Evolutionary conservation across 1,140 invertebrate species (phyloP).

Genomic region (Aphaenogaster floridana): DNA sequence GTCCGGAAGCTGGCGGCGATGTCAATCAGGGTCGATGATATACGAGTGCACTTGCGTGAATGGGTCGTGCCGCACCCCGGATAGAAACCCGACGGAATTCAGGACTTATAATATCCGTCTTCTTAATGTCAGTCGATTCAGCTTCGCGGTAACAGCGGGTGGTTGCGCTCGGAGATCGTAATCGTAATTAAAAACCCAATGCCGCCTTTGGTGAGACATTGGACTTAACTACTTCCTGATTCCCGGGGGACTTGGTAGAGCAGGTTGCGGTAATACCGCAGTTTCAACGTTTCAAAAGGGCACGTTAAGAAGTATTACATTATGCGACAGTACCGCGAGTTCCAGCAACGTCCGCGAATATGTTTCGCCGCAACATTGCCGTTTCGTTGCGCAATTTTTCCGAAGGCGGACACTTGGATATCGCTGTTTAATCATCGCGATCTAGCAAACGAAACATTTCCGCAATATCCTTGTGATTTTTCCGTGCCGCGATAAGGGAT

Average conservation of each 20-base stretch:
- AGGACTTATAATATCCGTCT: background rate
- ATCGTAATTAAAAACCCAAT: constrained; percentile 24
- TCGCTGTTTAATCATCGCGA: background rate
- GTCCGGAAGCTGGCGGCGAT: background rate
- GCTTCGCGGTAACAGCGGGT: background rate
- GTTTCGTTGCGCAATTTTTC: background rate
- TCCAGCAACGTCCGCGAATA: background rate
- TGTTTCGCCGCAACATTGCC: background rate
- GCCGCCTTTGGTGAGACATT: too few species aligned
- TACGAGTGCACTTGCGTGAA: background rate
- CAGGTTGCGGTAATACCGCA: constrained; percentile 3
- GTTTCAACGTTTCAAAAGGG: background rate
- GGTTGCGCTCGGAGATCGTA: background rate
- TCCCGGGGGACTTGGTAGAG: background rate
- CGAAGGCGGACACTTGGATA: too few species aligned
- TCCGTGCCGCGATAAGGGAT: background rate
- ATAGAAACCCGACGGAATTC: background rate
- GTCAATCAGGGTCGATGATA: background rate
- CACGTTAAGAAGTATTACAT: background rate
- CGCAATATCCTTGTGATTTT: background rate
- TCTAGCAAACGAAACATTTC: background rate
- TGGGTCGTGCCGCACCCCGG: background rate
- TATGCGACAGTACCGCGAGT: background rate
- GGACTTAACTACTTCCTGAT: constrained; percentile 8
- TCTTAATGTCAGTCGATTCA: constrained; percentile 36